A percentile compares a stretch with the other conserved stretches of the same genome.
These are phyloP conservation scores for Eupeodes luniger DNA, from an alignment of 2,888 invertebrate genomes.

Conservation along the genomic window DNA sequence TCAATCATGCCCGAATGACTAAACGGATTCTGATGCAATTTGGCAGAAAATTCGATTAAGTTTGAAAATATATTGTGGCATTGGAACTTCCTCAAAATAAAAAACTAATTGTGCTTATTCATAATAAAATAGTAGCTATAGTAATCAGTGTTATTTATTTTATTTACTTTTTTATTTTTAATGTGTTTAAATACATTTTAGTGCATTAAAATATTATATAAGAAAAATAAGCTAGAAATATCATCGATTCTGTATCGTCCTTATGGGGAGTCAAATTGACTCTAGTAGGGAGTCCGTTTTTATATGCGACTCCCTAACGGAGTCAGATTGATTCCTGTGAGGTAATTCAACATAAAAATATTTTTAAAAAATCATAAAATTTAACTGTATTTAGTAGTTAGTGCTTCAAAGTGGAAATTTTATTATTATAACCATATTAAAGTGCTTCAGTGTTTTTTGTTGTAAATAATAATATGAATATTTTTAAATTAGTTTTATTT, in stretches of 20 bases:
- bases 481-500: neutral
- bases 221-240: slow-evolving; percentile 23
- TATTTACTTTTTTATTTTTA: neutral
- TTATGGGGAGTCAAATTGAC: slow-evolving; percentile 97
- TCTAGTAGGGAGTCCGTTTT: slow-evolving; percentile 98
- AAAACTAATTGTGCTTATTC: too few relatives aligned
- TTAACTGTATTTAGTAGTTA: slow-evolving; percentile 5
- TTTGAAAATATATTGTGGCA: too few relatives aligned
- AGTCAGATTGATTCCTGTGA: slow-evolving; percentile 98
- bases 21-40: too few relatives aligned
- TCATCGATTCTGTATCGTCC: slow-evolving; percentile 82
- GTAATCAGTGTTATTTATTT: too few relatives aligned
- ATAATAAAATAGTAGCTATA: too few relatives aligned
- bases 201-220: slow-evolving; percentile 23
- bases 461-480: neutral
- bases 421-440: neutral
- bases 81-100: too few relatives aligned
- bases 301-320: slow-evolving; percentile 97
- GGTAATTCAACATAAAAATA: slow-evolving; percentile 86
- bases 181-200: slow-evolving; percentile 5
- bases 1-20: too few relatives aligned
- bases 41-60: too few relatives aligned
- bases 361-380: slow-evolving; percentile 51
- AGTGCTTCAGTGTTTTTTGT: slow-evolving; percentile 40
- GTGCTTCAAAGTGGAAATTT: slow-evolving; percentile 54